phyloP scores from a whole-genome alignment of 92 coral and sea anemone species.

The Phenganax stokvisi region DNA sequence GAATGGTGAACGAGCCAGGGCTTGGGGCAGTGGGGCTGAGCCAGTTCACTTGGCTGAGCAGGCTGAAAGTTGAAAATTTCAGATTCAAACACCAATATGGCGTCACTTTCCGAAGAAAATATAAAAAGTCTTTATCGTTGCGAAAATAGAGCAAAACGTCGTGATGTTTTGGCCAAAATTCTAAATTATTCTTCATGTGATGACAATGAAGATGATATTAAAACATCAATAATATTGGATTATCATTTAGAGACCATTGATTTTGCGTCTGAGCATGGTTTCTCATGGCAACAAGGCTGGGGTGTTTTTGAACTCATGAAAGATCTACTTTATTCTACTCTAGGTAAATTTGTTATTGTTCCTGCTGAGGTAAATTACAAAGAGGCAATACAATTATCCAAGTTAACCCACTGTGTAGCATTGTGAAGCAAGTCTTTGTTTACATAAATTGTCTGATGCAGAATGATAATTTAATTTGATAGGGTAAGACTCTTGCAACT shows the following conservation, averaged over 20 bases:
- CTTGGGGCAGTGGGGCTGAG: no score
- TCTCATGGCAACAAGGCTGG: slow-evolving; percentile 39
- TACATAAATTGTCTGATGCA: background rate
- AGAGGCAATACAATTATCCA: background rate
- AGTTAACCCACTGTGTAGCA: background rate
- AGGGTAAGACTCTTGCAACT: no score
- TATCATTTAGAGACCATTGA: slow-evolving; percentile 18
- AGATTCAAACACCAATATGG: slow-evolving; percentile 4
- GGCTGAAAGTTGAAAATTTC: background rate
- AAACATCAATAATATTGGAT: slow-evolving; percentile 19
- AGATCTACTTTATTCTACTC: slow-evolving; percentile 26
- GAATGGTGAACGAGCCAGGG: no score
- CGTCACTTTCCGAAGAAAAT: slow-evolving; percentile 24
- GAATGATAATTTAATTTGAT: background rate
- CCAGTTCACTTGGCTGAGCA: no score
- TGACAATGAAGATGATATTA: slow-evolving; percentile 27
- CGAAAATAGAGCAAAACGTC: slow-evolving; percentile 19
- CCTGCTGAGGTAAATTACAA: background rate
- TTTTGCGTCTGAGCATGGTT: slow-evolving; percentile 31
- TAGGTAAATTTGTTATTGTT: slow-evolving; percentile 6
- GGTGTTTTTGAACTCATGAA: slow-evolving; percentile 26
- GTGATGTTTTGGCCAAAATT: slow-evolving; percentile 7
- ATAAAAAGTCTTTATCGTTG: slow-evolving; percentile 29
- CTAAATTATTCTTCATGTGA: slow-evolving; percentile 10
- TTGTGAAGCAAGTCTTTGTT: background rate